Evolutionary conservation across 2,888 invertebrate genomes (phyloP).

Genomic region (Tipula confusa): DNA sequence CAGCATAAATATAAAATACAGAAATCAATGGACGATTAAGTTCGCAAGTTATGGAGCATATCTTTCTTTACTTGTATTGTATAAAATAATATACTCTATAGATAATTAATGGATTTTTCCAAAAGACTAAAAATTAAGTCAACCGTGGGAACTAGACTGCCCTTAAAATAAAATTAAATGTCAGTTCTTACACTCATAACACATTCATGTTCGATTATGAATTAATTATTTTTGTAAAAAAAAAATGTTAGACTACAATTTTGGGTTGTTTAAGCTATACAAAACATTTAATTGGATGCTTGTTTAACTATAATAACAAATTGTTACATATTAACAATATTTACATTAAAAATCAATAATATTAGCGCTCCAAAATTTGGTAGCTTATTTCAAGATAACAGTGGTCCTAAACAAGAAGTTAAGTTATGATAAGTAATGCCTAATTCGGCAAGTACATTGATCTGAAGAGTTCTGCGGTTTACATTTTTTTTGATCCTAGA

Average conservation of each 20-base stretch:
- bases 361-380: too few species aligned
- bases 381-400: too few species aligned
- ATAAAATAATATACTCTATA: neutral
- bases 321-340: neutral
- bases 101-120: neutral
- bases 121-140: neutral
- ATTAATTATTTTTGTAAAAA: neutral
- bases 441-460: too few species aligned
- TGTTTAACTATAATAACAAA: neutral
- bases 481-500: too few species aligned
- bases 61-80: neutral
- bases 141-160: slow-evolving; percentile 7
- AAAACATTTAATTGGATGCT: neutral
- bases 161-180: neutral
- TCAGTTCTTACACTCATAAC: too few species aligned
- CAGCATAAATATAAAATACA: neutral
- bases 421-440: too few species aligned
- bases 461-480: too few species aligned
- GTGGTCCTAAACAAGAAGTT: too few species aligned
- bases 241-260: neutral
- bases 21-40: slow-evolving; percentile 12
- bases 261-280: neutral
- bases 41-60: neutral
- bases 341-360: too few species aligned
- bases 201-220: too few species aligned